Percentiles rank a stretch among this genome's conserved stretches.
phyloP scores from a whole-genome alignment of 2,888 invertebrate genomes.

The Hypselothyrea guttata region DNA sequence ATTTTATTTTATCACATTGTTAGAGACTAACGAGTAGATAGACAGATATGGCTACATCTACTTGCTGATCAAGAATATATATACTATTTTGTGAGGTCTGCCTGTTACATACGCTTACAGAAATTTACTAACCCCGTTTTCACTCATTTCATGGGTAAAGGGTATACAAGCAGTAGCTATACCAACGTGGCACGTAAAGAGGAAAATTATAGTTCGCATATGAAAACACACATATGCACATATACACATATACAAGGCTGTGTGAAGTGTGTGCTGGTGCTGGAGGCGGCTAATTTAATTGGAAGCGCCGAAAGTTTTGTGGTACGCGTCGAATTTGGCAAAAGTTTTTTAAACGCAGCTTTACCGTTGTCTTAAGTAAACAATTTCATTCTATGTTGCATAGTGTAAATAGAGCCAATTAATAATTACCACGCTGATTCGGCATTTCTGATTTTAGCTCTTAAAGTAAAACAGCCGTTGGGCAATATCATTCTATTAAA shows the following conservation, averaged over 20 bases:
- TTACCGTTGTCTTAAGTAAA: slow-evolving; percentile 29
- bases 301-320: slow-evolving; percentile 57
- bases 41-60: no score
- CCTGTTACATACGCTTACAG: no score
- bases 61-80: no score
- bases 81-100: no score
- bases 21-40: no score
- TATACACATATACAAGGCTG: not conserved
- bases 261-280: slow-evolving; percentile 12
- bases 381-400: slow-evolving; percentile 33
- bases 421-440: slow-evolving; percentile 4
- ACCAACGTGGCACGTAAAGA: slow-evolving; percentile 41
- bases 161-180: slow-evolving; percentile 26
- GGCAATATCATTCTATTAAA: not conserved
- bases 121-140: no score
- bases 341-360: slow-evolving; percentile 40
- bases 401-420: slow-evolving; percentile 19
- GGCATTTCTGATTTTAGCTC: not conserved
- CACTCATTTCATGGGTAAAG: no score
- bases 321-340: slow-evolving; percentile 51
- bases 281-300: slow-evolving; percentile 64
- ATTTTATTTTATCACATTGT: no score
- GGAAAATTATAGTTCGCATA: slow-evolving; percentile 33
- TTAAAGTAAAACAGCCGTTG: no score
- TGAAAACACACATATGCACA: not conserved